phyloP scores from a whole-genome alignment of 35 echinoderm and acorn worm genomes.

The Eucidaris tribuloides region DNA sequence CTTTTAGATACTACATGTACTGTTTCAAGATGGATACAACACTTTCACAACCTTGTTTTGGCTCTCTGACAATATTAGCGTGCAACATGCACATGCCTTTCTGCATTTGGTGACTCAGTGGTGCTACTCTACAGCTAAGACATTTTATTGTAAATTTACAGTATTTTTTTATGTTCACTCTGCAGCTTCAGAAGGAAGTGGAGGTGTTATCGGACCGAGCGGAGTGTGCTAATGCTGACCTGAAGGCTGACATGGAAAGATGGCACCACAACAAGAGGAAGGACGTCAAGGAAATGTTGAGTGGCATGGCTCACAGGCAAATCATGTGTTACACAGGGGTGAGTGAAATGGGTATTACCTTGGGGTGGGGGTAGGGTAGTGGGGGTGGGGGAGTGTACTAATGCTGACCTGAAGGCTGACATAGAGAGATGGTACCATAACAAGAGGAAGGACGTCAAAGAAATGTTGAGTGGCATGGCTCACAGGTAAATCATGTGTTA shows the following conservation, averaged over 20 bases:
- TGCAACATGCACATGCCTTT: too few species aligned
- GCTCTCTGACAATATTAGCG: too few species aligned
- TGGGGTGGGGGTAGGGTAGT: slow-evolving; percentile 63
- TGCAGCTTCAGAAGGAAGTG: slow-evolving; percentile 87
- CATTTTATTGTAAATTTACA: too few species aligned
- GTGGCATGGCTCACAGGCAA: slow-evolving; percentile 54
- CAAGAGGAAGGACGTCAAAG: slow-evolving; percentile 77
- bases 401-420: slow-evolving; percentile 86
- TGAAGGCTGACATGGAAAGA: slow-evolving; percentile 92
- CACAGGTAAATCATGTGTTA: neutral
- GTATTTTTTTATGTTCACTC: neutral
- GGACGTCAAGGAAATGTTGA: slow-evolving; percentile 70
- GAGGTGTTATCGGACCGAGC: slow-evolving; percentile 77
- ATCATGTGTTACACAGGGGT: slow-evolving; percentile 74
- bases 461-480: slow-evolving; percentile 48
- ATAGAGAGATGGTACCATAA: slow-evolving; percentile 80
- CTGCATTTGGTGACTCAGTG: too few species aligned
- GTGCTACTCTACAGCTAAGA: too few species aligned
- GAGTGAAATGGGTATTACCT: neutral
- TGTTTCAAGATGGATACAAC: too few species aligned
- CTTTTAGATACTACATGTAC: too few species aligned
- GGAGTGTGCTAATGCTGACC: slow-evolving; percentile 92
- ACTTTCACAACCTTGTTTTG: too few species aligned
- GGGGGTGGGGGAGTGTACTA: slow-evolving; percentile 73
- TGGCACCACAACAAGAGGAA: slow-evolving; percentile 91